Percentiles rank a stretch among this genome's conserved stretches.
These are phyloP conservation scores for Panthera leo DNA, from an alignment of 2,113 vertebrate genomes.

Conservation along the genomic window DNA sequence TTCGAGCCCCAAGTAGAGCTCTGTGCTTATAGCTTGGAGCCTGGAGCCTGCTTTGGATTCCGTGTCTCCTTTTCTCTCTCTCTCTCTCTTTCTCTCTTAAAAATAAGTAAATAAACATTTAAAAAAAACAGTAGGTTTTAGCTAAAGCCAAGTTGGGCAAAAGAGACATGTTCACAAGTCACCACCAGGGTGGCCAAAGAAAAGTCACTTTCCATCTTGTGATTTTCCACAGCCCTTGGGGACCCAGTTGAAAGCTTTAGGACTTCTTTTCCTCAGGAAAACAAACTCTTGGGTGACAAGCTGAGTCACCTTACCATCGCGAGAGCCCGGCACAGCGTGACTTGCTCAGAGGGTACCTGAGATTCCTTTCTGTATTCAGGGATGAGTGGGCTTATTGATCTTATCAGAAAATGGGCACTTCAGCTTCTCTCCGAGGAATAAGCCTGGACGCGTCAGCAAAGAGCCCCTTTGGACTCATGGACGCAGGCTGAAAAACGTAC, in stretches of 20 bases:
- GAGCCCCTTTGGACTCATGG: slow-evolving; percentile 39
- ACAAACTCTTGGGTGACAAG: neutral
- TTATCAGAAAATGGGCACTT: slow-evolving; percentile 36
- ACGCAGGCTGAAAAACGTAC: neutral
- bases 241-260: neutral
- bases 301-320: neutral
- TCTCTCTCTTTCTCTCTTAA: no score
- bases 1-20: no score
- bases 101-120: no score
- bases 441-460: neutral
- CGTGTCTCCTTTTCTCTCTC: no score
- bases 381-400: slow-evolving; percentile 52
- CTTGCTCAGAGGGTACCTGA: neutral
- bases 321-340: neutral
- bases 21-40: no score
- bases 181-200: slow-evolving; percentile 46
- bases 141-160: slow-evolving; percentile 29
- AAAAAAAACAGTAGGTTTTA: slow-evolving; percentile 22
- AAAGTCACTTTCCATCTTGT: slow-evolving; percentile 49
- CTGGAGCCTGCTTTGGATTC: no score
- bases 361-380: neutral
- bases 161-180: slow-evolving; percentile 62
- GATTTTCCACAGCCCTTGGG: neutral
- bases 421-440: slow-evolving; percentile 16
- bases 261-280: neutral